Evolutionary conservation across 2,797 vertebrate genomes (phyloP).

Genomic region (Sebastiscus tertius): DNA sequence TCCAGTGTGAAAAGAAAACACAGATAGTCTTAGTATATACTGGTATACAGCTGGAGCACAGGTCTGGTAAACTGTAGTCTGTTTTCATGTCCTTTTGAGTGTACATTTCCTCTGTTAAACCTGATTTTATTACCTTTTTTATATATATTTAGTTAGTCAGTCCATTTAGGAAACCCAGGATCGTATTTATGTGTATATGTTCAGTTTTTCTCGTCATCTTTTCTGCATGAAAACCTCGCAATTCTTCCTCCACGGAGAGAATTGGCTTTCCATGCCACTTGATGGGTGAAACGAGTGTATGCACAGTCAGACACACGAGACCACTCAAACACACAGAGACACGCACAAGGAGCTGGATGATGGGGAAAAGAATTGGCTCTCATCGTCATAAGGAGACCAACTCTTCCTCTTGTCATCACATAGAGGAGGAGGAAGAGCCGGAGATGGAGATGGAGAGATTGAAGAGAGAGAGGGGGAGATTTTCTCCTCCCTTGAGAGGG

Average conservation of each 20-base stretch:
- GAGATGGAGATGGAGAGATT: constrained; percentile 7
- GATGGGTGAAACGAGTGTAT: background rate
- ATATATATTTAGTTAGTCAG: background rate
- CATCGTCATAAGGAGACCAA: constrained; percentile 22
- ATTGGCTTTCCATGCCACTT: background rate
- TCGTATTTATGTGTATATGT: background rate
- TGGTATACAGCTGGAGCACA: background rate
- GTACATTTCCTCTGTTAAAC: background rate
- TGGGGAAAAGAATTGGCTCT: constrained; percentile 26
- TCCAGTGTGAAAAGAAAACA: background rate
- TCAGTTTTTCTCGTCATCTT: background rate
- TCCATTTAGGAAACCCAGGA: background rate
- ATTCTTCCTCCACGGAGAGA: background rate
- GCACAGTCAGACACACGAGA: background rate
- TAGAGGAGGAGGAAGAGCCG: constrained; percentile 11
- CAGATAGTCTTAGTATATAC: background rate
- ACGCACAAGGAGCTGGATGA: constrained; percentile 7
- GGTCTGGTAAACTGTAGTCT: background rate
- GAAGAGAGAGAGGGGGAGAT: constrained; percentile 9
- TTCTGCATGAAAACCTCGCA: background rate
- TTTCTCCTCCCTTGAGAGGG: constrained; percentile 35
- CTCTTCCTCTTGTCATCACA: constrained; percentile 29
- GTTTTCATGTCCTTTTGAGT: background rate
- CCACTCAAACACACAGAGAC: background rate
- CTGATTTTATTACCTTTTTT: background rate